Evolutionary conservation across 2,113 vertebrate genomes (phyloP).

Genomic region (Brachyhypopomus occidentalis): DNA sequence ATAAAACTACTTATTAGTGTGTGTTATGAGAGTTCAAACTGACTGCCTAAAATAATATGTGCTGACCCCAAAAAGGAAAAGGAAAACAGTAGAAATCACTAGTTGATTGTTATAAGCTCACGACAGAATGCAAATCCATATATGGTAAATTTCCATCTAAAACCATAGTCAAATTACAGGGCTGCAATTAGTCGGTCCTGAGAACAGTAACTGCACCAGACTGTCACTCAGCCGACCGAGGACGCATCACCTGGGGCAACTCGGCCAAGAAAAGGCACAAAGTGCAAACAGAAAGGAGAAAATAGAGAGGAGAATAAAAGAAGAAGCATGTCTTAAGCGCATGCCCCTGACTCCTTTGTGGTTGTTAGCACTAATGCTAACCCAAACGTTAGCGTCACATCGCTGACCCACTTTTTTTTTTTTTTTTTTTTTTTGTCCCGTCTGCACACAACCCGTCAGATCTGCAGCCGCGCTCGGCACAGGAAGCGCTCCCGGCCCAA

Average conservation of each 20-base stretch:
- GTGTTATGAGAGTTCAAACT: not conserved
- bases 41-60: not conserved
- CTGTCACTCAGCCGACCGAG: not conserved
- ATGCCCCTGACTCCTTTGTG: no score
- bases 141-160: conserved; percentile 3
- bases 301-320: no score
- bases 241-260: not conserved
- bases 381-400: not conserved
- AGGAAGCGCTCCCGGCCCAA: not conserved
- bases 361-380: not conserved
- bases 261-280: not conserved
- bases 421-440: conserved; percentile 3
- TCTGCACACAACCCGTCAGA: not conserved
- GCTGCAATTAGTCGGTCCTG: conserved; percentile 1
- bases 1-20: conserved; percentile 34
- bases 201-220: not conserved
- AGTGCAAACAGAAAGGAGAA: no score
- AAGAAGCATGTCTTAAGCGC: no score
- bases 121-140: conserved; percentile 13
- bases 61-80: not conserved
- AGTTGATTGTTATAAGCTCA: not conserved
- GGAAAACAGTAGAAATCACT: not conserved
- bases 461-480: not conserved
- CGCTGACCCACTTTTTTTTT: conserved; percentile 5
- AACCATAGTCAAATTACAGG: not conserved